phyloP scores from a whole-genome alignment of 2,888 invertebrate genomes.

The Drosophila atroscutellata region DNA sequence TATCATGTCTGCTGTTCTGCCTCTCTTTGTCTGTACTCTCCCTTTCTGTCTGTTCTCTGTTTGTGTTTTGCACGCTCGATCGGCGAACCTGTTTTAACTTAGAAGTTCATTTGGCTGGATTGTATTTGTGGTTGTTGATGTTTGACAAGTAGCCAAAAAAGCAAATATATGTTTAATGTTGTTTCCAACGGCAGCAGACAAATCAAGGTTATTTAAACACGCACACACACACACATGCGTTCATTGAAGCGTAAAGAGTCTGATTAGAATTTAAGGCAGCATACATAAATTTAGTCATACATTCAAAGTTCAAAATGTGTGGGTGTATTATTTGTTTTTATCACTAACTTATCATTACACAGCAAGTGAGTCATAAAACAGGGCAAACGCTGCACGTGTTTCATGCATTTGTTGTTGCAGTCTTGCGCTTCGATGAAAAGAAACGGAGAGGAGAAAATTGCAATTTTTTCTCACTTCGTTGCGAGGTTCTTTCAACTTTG shows the following conservation, averaged over 20 bases:
- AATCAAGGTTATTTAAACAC: slow-evolving; percentile 54
- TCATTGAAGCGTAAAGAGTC: neutral
- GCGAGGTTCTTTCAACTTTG: slow-evolving; percentile 19
- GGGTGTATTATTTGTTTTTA: slow-evolving; percentile 36
- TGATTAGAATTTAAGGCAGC: slow-evolving; percentile 11
- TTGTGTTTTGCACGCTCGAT: slow-evolving; percentile 46
- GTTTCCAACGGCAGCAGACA: slow-evolving; percentile 40
- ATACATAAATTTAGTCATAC: slow-evolving; percentile 28
- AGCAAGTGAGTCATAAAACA: slow-evolving; percentile 36
- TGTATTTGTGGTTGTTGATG: slow-evolving; percentile 16
- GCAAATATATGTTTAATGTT: slow-evolving; percentile 15
- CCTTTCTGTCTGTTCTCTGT: slow-evolving; percentile 30
- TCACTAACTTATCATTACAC: slow-evolving; percentile 26
- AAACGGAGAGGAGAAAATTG: neutral
- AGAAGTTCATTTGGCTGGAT: slow-evolving; percentile 35
- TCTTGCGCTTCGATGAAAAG: slow-evolving; percentile 7
- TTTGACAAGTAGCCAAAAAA: slow-evolving; percentile 17
- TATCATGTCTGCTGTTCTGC: neutral
- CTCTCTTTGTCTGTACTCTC: neutral
- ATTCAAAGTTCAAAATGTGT: slow-evolving; percentile 44
- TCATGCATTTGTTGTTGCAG: slow-evolving; percentile 30
- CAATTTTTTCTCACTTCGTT: slow-evolving; percentile 10
- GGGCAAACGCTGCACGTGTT: slow-evolving; percentile 41
- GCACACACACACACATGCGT: neutral
- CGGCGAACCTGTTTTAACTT: slow-evolving; percentile 46